Base-by-base conservation (phyloP, 2,797 vertebrate genomes). In the Hemibagrus guttatus region DNA sequence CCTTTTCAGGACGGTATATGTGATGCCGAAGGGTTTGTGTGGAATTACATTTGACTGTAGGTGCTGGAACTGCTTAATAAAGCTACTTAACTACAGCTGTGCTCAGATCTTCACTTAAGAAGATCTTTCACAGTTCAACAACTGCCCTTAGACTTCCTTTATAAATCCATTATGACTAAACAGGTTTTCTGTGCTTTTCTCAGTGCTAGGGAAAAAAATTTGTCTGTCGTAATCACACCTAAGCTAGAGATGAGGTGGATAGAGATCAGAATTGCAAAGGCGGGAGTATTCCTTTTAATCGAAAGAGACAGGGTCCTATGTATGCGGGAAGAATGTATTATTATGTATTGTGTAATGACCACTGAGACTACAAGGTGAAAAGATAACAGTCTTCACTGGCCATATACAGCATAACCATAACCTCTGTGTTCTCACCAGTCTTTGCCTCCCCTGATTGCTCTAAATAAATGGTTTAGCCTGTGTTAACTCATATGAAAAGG, bases 401-500 rank as follows among this genome's bases (percentile, higher is more conserved):
- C 39, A 19, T 35, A 72, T 19, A 71, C 56, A 21, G 54, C 63
- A 31, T 59, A 23, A 63, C 79, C 63, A 72, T 64, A 89, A 86
- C 56, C 85, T 81, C 26, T 49, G 71, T 81, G 63, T 83, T 83
- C 81, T 66, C 58, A 13, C 46, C 76, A 66, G 13, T 69, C 35
- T 84, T 28, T 59, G 7, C 86, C 78, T 84, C 31, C 19, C 42
- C 56, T 58, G 86, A 42, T 87, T 81, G 79, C 90, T 87, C 21
- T 88, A 88, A 88, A 85, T 88, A 85, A 87, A 90, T 85, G 85
- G 86, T 88, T 89, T 87, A 89, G 79, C 74, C 83, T 80, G 83
- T 46, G 84, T 89, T 89, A 90, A 89, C 88, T 89, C 85, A 78
- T 89, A 83, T 84, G 75, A 88, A 90, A 87, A 87, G 90, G 88